Evolutionary conservation across 1,140 invertebrate species (phyloP), one percentile per base, ranked within the genome.

Genomic region (Drosophila pachea): DNA sequence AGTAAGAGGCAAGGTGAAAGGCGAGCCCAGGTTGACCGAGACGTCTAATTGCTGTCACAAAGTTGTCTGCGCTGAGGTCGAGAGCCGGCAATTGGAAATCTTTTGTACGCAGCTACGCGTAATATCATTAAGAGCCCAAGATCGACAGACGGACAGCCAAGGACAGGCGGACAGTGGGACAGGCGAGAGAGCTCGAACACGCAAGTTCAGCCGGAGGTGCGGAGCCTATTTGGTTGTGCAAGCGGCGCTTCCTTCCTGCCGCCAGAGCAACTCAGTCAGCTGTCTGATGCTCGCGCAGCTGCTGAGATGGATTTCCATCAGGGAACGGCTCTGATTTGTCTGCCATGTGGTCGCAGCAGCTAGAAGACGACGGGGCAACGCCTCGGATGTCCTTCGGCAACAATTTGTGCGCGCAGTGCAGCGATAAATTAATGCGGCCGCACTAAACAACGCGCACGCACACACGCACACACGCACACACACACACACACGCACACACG

Each of bases 21-120:
- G 73, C 59, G 31, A 53, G 38, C 66, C 66, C 45, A 49, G 83
- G 65, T 70, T 78, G 83, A 83, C 74, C 76, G 79, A 72, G 65
- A 79, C 73, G 71, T 59, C 73, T 87, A 87, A 87, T 87, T 87
- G 84, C 84, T 87, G 84, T 87, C 84, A 87, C 84, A 87, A 78
- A 77, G 81, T 67, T 9, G 45, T 47, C 16, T 47, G 45, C 11
- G 45, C 11, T 68, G 60, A 58, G 52, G 55, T 81, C 48, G 64
- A 58, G 64, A 58, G 47, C 36, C 47, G 56, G 66, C 71, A 78
- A 76, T 33, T 77, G 74, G 62, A 79, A 76, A 86, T 86, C 76
- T 84, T 66, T 78, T 66, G 74, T 66, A 72, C 22, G 29, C 45
- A 69, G 31, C 53, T 53, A 58, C 49, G 53, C 52, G 58, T 54